Evolutionary conservation across 1,140 invertebrate species (phyloP).

Genomic region (Episyrphus balteatus): DNA sequence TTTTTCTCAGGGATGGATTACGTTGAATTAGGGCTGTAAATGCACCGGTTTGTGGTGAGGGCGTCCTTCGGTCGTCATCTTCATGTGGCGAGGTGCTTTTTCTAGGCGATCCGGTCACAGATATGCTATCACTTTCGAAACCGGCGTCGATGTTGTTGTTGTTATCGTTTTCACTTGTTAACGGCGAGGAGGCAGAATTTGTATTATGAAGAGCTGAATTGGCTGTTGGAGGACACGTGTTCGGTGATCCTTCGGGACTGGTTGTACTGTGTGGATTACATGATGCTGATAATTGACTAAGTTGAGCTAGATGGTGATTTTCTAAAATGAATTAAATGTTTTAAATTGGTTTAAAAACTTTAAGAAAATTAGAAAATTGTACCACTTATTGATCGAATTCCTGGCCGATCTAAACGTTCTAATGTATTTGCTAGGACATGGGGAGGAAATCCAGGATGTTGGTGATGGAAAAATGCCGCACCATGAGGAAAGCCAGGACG

Average conservation of each 20-base stretch:
- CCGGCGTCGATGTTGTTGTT: conserved; percentile 32
- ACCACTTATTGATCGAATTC: conserved; percentile 23
- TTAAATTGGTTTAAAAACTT: background rate
- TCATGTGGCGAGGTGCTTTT: conserved; percentile 17
- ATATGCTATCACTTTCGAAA: conserved; percentile 52
- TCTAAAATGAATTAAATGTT: conserved; percentile 4
- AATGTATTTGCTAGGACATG: conserved; percentile 43
- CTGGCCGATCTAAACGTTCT: conserved; percentile 29
- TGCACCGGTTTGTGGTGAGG: conserved; percentile 24
- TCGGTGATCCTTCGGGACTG: conserved; percentile 45
- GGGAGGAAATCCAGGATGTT: conserved; percentile 47
- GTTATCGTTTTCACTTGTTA: conserved; percentile 24
- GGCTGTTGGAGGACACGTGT: conserved; percentile 23
- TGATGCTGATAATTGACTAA: conserved; percentile 18
- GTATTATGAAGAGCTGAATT: conserved; percentile 16
- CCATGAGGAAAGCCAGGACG: conserved; percentile 22
- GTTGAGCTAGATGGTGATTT: conserved; percentile 16
- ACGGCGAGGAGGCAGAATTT: conserved; percentile 15
- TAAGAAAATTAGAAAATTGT: too few relatives aligned
- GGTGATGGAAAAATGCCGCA: conserved; percentile 41
- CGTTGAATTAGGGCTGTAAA: conserved; percentile 34
- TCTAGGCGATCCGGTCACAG: conserved; percentile 48
- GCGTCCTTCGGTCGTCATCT: conserved; percentile 30
- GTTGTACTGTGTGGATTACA: conserved; percentile 52
- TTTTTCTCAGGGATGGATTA: conserved; percentile 17